Evolutionary conservation across 1,140 invertebrate genomes (phyloP).

Genomic region (Liolophura sinensis): DNA sequence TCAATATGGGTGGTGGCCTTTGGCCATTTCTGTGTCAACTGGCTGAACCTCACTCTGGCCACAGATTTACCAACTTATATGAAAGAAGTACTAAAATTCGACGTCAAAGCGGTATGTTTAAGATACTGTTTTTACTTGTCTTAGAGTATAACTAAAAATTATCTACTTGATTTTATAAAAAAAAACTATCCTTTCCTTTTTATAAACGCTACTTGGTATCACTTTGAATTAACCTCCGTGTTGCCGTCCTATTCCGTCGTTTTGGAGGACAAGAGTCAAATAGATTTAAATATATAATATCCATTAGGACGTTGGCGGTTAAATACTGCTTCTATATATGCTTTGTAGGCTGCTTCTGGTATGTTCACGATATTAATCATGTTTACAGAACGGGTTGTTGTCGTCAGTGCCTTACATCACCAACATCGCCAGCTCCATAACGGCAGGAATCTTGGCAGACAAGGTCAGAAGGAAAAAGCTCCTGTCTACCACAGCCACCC

Average conservation of each 20-base stretch:
- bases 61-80: constrained; percentile 53
- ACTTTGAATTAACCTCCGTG: too few relatives aligned
- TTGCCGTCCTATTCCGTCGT: too few relatives aligned
- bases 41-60: constrained; percentile 86
- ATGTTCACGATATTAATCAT: too few relatives aligned
- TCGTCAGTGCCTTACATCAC: constrained; percentile 51
- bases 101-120: constrained; percentile 39
- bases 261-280: too few relatives aligned
- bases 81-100: constrained; percentile 49
- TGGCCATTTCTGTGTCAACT: constrained; percentile 92
- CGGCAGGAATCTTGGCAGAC: constrained; percentile 39
- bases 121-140: neutral
- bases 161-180: too few relatives aligned
- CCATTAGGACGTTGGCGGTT: too few relatives aligned
- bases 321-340: too few relatives aligned
- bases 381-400: constrained; percentile 44
- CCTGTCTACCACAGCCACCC: constrained; percentile 29
- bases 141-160: too few relatives aligned
- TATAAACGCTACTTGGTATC: too few relatives aligned
- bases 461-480: constrained; percentile 23
- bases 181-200: too few relatives aligned
- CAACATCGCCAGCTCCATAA: constrained; percentile 32
- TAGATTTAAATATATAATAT: too few relatives aligned
- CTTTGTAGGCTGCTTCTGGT: too few relatives aligned
- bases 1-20: constrained; percentile 90